These are phyloP conservation scores for Magallana ariakensis DNA, from an alignment of 1,140 invertebrate genomes.

Conservation along the genomic window DNA sequence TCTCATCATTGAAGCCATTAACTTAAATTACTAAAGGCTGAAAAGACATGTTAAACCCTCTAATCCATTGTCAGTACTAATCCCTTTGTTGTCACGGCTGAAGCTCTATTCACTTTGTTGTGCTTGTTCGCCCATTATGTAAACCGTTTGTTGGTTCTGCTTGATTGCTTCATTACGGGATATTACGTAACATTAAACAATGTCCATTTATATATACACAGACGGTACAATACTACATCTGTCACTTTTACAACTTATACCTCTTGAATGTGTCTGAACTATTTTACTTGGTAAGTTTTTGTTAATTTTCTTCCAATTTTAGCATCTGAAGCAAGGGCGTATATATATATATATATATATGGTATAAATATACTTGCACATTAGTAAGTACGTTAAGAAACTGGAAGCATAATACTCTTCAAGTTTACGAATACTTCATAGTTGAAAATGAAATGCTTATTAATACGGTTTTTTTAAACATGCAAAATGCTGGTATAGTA, in stretches of 20 bases:
- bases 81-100: background rate
- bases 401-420: too few relatives aligned
- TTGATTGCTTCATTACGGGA: background rate
- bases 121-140: background rate
- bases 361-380: too few relatives aligned
- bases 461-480: too few relatives aligned
- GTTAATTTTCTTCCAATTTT: too few relatives aligned
- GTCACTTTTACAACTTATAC: background rate
- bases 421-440: too few relatives aligned
- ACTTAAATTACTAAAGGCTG: background rate
- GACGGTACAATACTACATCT: background rate
- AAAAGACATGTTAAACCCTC: constrained; percentile 16
- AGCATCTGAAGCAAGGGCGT: too few relatives aligned
- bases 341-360: too few relatives aligned
- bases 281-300: background rate
- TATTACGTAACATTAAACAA: background rate
- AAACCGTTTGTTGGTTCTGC: background rate
- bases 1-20: too few relatives aligned
- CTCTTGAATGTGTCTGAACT: background rate
- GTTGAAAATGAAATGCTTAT: too few relatives aligned
- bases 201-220: background rate
- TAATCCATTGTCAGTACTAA: background rate
- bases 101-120: background rate
- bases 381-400: too few relatives aligned
- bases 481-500: too few relatives aligned